Conservation (phyloP, 2,797 vertebrate genomes). For the Loris lydekkerianus region DNA sequence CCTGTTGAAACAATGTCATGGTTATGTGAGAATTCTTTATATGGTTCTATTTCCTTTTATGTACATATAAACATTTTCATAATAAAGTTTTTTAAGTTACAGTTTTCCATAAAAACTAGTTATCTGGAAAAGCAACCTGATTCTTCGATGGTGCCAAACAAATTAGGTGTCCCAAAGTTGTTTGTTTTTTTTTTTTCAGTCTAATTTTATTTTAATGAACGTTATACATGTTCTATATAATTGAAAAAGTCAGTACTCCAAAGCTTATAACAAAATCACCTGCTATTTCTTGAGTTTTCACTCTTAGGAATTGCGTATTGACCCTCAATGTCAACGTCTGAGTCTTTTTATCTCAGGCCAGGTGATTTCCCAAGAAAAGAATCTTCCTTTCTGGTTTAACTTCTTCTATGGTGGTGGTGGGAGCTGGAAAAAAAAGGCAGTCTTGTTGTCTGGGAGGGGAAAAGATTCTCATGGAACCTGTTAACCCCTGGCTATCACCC, state of each 20-base stretch:
- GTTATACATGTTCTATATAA: background rate
- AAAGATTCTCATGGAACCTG: background rate
- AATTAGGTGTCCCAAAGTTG: background rate
- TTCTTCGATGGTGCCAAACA: background rate
- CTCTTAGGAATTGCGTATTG: background rate
- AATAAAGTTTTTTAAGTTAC: background rate
- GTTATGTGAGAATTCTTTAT: background rate
- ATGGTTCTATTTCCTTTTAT: background rate
- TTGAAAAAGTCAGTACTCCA: conserved; percentile 1
- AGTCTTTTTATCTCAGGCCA: background rate
- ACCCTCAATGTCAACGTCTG: background rate
- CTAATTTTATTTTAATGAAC: background rate
- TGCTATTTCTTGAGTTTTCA: conserved; percentile 11
- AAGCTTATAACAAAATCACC: background rate
- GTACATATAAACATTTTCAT: background rate
- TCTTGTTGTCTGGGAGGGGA: background rate
- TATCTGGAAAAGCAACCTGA: background rate
- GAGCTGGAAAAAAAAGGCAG: background rate
- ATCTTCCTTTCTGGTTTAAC: background rate
- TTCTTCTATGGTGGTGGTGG: background rate
- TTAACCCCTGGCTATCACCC: background rate
- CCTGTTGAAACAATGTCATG: background rate
- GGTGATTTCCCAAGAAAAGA: conserved; percentile 10
- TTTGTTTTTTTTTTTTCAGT: background rate
- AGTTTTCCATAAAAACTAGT: conserved; percentile 3